Percentiles rank a stretch among this genome's conserved stretches.
These are phyloP conservation scores for Diplosoma virens DNA, from an alignment of 23 tunicate genomes.

Conservation along the genomic window DNA sequence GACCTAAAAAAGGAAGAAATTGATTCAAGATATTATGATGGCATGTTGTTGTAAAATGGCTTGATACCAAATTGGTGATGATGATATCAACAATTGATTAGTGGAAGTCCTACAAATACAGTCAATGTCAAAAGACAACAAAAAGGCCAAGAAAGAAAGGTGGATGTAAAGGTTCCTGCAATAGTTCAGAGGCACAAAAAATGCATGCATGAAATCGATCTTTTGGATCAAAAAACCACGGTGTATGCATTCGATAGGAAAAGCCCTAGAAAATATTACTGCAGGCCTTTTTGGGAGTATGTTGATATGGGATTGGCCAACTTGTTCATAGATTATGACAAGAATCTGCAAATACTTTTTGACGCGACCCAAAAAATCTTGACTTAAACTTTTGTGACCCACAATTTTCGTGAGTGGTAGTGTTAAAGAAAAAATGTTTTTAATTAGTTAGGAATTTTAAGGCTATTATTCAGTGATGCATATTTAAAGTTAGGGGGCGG, in stretches of 20 bases:
- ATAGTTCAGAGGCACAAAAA: slow-evolving; percentile 11
- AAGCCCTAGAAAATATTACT: slow-evolving; percentile 14
- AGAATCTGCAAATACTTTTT: neutral
- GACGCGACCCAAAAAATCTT: no score
- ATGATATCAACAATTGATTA: slow-evolving; percentile 15
- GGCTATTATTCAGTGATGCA: no score
- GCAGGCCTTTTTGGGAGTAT: slow-evolving; percentile 11
- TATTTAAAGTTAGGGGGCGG: no score
- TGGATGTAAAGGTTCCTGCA: neutral
- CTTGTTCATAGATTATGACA: neutral
- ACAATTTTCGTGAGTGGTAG: no score
- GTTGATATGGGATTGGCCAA: slow-evolving; percentile 17
- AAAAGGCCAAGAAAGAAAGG: slow-evolving; percentile 10
- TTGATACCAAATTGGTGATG: slow-evolving; percentile 2
- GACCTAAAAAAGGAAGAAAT: neutral
- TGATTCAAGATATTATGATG: slow-evolving; percentile 6
- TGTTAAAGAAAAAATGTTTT: no score
- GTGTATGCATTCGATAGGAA: slow-evolving; percentile 20
- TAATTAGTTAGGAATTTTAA: no score
- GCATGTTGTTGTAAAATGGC: slow-evolving; percentile 9
- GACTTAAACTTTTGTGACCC: no score
- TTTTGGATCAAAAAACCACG: slow-evolving; percentile 3
- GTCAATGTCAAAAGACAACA: neutral
- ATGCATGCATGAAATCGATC: slow-evolving; percentile 11
- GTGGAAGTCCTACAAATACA: neutral